A percentile compares a stretch with the other conserved stretches of the same genome.
phyloP scores from a whole-genome alignment of 37 sponge, comb jelly and placozoan genomes.

The Mnemiopsis leidyi region DNA sequence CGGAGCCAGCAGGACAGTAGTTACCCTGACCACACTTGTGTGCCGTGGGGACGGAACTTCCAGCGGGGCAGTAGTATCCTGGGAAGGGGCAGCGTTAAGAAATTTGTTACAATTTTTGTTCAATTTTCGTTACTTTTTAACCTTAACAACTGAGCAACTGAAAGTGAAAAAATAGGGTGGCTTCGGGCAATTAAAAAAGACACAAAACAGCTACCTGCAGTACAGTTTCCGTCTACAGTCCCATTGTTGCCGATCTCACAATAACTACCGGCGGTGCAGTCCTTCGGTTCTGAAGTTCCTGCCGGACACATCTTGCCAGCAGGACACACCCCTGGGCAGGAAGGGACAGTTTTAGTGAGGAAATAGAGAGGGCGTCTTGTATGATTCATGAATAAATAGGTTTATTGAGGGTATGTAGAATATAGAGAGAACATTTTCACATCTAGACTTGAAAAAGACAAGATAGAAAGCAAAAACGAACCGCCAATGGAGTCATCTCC shows the following conservation, averaged over 20 bases:
- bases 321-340: constrained; percentile 61
- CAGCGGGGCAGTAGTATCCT: constrained; percentile 17
- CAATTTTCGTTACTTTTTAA: too few relatives aligned
- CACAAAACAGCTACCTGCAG: constrained; percentile 18
- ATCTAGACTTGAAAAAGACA: too few relatives aligned
- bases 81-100: constrained; percentile 9
- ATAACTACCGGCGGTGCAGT: constrained; percentile 2
- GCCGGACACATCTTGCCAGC: constrained; percentile 36
- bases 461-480: not conserved
- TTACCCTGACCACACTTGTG: not conserved
- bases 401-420: too few relatives aligned
- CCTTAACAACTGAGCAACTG: too few relatives aligned
- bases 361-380: too few relatives aligned
- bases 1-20: not conserved
- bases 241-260: constrained; percentile 36
- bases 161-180: too few relatives aligned
- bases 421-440: too few relatives aligned
- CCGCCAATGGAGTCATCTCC: constrained; percentile 32
- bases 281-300: not conserved
- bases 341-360: too few relatives aligned
- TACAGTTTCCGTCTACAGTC: not conserved
- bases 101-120: too few relatives aligned
- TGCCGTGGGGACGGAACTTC: not conserved
- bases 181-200: too few relatives aligned
- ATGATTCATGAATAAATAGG: too few relatives aligned